Conservation (phyloP, 1,140 invertebrate species). For the Drosophila kanapiae region DNA sequence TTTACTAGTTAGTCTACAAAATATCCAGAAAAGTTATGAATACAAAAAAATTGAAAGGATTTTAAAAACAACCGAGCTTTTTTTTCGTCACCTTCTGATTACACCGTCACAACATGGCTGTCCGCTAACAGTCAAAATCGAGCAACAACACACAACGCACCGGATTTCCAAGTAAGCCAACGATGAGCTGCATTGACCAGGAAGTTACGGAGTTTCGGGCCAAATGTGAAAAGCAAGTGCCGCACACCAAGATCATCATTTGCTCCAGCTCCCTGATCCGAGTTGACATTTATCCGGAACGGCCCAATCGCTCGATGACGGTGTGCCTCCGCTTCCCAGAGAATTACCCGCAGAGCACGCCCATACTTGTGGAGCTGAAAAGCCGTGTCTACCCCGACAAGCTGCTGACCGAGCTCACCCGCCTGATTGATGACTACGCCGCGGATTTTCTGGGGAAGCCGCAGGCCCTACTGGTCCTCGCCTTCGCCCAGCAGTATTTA, state of each 20-base stretch:
- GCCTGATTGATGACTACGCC: conserved; percentile 89
- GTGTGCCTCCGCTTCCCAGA: conserved; percentile 89
- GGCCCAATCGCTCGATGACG: conserved; percentile 88
- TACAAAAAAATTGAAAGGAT: no score
- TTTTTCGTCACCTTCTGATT: conserved; percentile 1
- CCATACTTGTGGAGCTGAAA: conserved; percentile 90
- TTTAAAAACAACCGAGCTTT: neutral
- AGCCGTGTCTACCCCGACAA: conserved; percentile 90
- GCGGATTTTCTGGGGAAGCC: conserved; percentile 87
- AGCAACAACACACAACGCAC: conserved; percentile 10
- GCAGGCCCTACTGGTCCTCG: conserved; percentile 87
- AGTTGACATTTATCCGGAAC: conserved; percentile 88
- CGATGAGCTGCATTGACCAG: conserved; percentile 88
- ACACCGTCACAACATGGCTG: conserved; percentile 20
- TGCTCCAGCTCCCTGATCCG: conserved; percentile 86
- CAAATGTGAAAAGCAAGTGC: conserved; percentile 88
- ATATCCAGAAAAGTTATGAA: no score
- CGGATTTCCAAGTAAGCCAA: neutral
- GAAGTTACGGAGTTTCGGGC: conserved; percentile 89
- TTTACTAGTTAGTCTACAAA: no score
- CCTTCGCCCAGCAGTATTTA: conserved; percentile 89
- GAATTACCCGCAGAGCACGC: conserved; percentile 87
- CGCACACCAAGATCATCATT: conserved; percentile 88
- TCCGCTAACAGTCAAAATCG: conserved; percentile 37
- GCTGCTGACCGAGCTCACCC: conserved; percentile 88